These are phyloP conservation scores for Eupelmus urozonus DNA, from an alignment of 2,888 invertebrate species.

Conservation along the genomic window DNA sequence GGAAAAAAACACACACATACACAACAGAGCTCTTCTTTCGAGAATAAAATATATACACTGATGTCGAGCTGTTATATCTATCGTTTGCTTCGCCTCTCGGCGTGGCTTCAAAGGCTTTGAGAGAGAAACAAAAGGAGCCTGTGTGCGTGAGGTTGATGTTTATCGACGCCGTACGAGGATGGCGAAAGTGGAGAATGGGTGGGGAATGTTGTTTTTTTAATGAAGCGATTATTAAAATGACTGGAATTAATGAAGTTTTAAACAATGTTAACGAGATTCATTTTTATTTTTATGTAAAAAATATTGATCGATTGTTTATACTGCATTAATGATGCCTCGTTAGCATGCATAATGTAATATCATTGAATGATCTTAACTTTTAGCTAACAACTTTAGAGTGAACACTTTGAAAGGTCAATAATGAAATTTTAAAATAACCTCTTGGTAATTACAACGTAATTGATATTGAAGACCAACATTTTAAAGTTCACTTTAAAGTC, in stretches of 20 bases:
- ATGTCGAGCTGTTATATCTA: background rate
- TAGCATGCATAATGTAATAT: too few species aligned
- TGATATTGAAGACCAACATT: conserved; percentile 4
- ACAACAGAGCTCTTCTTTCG: background rate
- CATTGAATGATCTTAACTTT: too few species aligned
- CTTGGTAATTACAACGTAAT: conserved; percentile 21
- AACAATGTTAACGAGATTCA: too few species aligned
- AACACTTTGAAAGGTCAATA: conserved; percentile 39
- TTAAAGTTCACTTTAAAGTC: too few species aligned
- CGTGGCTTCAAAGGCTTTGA: conserved; percentile 28
- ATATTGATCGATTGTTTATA: too few species aligned
- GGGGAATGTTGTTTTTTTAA: too few species aligned
- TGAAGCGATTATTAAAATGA: too few species aligned
- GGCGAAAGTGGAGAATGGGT: too few species aligned
- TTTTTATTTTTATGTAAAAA: too few species aligned
- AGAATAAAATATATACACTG: background rate
- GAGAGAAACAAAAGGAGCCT: conserved; percentile 26
- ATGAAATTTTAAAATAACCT: conserved; percentile 22
- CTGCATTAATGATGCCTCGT: too few species aligned
- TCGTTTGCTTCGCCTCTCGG: background rate
- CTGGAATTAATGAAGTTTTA: too few species aligned
- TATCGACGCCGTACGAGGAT: background rate
- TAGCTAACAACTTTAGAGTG: conserved; percentile 3
- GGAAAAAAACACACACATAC: background rate
- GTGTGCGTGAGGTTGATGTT: conserved; percentile 1